phyloP scores from a whole-genome alignment of 2,888 invertebrate genomes.

The Meloe dianella region DNA sequence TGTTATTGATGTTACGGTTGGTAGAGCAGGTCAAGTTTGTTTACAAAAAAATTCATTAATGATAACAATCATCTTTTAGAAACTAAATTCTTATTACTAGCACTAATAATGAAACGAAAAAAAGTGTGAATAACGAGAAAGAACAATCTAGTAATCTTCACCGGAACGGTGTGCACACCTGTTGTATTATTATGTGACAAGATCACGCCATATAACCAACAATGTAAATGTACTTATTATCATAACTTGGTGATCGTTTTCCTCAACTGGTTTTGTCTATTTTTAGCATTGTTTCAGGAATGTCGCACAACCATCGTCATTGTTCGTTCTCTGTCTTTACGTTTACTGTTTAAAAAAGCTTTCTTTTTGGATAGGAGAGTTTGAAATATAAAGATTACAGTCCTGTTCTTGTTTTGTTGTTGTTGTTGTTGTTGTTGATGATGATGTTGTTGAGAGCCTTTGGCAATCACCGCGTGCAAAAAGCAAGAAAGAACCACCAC shows the following conservation, averaged over 20 bases:
- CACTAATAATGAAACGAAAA: too few species aligned
- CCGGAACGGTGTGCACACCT: slow-evolving; percentile 39
- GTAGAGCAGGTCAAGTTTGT: background rate
- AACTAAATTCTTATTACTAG: background rate
- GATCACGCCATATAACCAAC: slow-evolving; percentile 36
- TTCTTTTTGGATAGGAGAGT: background rate
- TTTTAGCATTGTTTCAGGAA: slow-evolving; percentile 34
- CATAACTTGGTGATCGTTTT: slow-evolving; percentile 34
- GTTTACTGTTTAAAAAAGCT: background rate
- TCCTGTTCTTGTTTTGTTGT: background rate
- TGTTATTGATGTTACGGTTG: background rate
- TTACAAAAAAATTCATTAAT: background rate
- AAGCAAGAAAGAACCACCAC: slow-evolving; percentile 40
- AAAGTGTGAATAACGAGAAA: too few species aligned
- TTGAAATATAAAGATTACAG: background rate
- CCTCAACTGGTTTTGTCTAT: slow-evolving; percentile 39
- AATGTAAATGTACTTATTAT: slow-evolving; percentile 29
- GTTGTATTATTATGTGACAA: slow-evolving; percentile 36
- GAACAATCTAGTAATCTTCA: slow-evolving; percentile 8
- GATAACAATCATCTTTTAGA: background rate
- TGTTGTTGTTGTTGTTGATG: slow-evolving; percentile 18
- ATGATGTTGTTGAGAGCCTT: slow-evolving; percentile 35
- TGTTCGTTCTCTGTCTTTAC: background rate
- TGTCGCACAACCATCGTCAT: slow-evolving; percentile 15
- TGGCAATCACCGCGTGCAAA: slow-evolving; percentile 38